Percentiles rank a stretch among this genome's conserved stretches.
These are phyloP conservation scores for Andrena fulva DNA, from an alignment of 2,888 invertebrate species.

Conservation along the genomic window DNA sequence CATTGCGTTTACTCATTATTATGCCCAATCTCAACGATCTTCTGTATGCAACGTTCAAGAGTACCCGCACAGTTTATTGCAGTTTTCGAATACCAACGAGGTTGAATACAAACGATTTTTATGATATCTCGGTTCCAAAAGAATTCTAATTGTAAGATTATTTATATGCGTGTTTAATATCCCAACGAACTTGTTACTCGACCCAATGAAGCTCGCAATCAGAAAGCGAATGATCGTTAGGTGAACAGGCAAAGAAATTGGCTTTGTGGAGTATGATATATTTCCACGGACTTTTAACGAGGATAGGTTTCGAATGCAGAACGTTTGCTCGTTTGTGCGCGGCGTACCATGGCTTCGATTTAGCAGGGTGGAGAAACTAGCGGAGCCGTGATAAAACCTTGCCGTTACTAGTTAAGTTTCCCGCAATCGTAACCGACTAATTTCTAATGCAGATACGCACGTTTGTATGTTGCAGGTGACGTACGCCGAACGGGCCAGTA, in stretches of 20 bases:
- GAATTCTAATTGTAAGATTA: not conserved
- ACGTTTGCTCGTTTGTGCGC: constrained; percentile 25
- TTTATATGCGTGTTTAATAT: not conserved
- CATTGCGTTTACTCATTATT: constrained; percentile 58
- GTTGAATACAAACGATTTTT: not conserved
- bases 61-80: too few species aligned
- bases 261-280: not conserved
- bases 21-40: constrained; percentile 32
- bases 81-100: not conserved
- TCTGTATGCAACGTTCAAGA: not conserved
- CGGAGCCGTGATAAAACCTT: constrained; percentile 59
- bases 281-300: not conserved
- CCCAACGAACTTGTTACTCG: not conserved
- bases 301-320: constrained; percentile 27
- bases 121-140: not conserved
- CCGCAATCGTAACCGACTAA: constrained; percentile 45
- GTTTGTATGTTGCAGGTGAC: constrained; percentile 79
- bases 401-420: constrained; percentile 56
- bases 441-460: constrained; percentile 63
- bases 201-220: not conserved
- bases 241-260: not conserved
- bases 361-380: constrained; percentile 36
- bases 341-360: constrained; percentile 37
- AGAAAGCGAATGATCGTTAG: not conserved
- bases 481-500: constrained; percentile 82